These are phyloP conservation scores for Poeciliopsis infans DNA, from an alignment of 2,797 vertebrate genomes.

Conservation along the genomic window DNA sequence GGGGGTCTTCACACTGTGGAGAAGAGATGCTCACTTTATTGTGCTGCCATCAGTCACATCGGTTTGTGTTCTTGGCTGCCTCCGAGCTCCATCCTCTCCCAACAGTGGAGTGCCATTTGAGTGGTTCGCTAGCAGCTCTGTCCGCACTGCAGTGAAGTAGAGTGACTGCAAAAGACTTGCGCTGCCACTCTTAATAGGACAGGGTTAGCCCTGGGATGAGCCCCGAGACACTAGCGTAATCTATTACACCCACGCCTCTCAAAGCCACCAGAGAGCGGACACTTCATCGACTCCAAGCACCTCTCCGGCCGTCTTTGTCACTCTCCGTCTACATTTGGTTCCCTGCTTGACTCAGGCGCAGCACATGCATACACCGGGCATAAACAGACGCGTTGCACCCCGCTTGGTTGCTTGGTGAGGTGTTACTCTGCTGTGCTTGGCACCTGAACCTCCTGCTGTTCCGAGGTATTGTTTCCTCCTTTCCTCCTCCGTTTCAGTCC, in stretches of 20 bases:
- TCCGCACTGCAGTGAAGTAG: constrained; percentile 54
- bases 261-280: constrained; percentile 52
- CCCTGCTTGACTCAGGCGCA: constrained; percentile 13
- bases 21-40: constrained; percentile 72
- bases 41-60: constrained; percentile 77
- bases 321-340: constrained; percentile 2
- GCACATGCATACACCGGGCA: constrained; percentile 28
- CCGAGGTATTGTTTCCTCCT: constrained; percentile 60
- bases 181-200: constrained; percentile 71
- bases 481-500: constrained; percentile 36
- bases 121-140: constrained; percentile 57
- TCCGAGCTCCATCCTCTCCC: constrained; percentile 51
- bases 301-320: constrained; percentile 48
- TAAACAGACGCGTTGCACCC: constrained; percentile 16
- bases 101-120: constrained; percentile 58
- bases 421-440: constrained; percentile 44
- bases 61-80: constrained; percentile 72
- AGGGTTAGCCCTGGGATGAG: constrained; percentile 70
- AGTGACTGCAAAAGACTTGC: constrained; percentile 62
- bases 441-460: constrained; percentile 63
- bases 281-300: constrained; percentile 60
- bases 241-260: constrained; percentile 73
- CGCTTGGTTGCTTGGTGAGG: constrained; percentile 38
- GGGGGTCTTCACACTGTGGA: constrained; percentile 50
- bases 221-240: constrained; percentile 70